Evolutionary conservation across 2,797 vertebrate species (phyloP), one percentile per base, ranked within the genome.

Genomic region (Thalassophryne amazonica): DNA sequence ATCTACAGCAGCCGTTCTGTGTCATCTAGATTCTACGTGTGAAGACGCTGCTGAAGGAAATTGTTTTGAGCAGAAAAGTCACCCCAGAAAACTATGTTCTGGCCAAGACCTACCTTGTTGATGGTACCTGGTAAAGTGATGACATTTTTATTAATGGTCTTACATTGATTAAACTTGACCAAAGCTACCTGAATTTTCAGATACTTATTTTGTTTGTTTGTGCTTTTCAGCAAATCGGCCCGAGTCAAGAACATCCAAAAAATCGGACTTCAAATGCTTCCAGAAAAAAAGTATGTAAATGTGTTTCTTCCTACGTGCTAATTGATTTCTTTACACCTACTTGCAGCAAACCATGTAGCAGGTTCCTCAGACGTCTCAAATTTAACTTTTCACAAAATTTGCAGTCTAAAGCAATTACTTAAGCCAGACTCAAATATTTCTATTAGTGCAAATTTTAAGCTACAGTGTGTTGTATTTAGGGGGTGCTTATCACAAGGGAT

Each of bases 31-130:
- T 95, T 38, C 41, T 88, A 15, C 89, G 83, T 8, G 76, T 93
- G 54, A 93, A 91, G 68, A 67, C 86, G 0, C 54, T 91, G 53
- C 85, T 94, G 62, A 86, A 84, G 63, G 88, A 92, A 25, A 83
- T 91, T 3, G 72, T 92, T 22, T 56, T 86, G 39, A 88, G 70
- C 62, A 90, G 87, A 74, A 92, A 88, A 71, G 88, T 92, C 58
- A 88, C 86, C 4, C 84, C 87, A 18, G 90, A 91, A 56, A 89
- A 88, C 71, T 85, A 86, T 67, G 85, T 86, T 45, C 41, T 89
- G 42, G 87, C 80, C 35, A 91, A 90, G 59, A 56, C 83, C 32
- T 87, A 74, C 75, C 80, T 92, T 4, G 38, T 50, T 16, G 73
- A 88, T 18, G 72, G 70, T 9, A 60, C 83, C 46, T 60, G 84